phyloP scores from a whole-genome alignment of 2,113 vertebrate species.

The Fukomys damarensis region DNA sequence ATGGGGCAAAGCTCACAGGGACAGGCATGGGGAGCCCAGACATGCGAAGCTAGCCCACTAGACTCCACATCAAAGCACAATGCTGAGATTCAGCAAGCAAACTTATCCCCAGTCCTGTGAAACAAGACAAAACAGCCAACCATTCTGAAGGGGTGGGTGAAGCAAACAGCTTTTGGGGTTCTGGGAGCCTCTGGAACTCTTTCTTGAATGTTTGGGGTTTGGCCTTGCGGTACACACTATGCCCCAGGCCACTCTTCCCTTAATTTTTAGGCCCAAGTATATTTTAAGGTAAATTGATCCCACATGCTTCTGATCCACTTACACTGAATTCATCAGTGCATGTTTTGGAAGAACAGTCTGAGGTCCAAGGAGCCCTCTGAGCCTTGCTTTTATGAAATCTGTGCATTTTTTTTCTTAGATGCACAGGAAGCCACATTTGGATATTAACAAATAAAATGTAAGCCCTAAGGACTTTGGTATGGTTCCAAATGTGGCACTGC shows the following conservation, averaged over 20 bases:
- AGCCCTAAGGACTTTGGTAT: not conserved
- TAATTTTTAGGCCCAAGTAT: conserved; percentile 60
- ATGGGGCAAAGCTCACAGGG: not conserved
- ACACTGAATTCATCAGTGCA: conserved; percentile 41
- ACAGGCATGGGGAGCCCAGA: not conserved
- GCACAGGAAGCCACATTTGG: conserved; percentile 54
- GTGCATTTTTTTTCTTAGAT: conserved; percentile 26
- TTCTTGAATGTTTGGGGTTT: conserved; percentile 52
- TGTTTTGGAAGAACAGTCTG: conserved; percentile 48
- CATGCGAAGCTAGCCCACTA: not conserved
- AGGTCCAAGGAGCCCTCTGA: conserved; percentile 15
- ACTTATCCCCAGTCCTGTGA: not conserved
- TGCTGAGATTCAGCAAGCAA: not conserved
- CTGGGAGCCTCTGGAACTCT: not conserved
- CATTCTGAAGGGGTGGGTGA: not conserved
- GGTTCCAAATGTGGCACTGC: conserved; percentile 60
- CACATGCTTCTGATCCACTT: conserved; percentile 66
- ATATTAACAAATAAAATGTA: not conserved
- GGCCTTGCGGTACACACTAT: not conserved
- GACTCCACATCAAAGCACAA: not conserved
- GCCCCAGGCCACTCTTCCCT: conserved; percentile 53
- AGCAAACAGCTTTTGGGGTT: not conserved
- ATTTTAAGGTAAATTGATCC: conserved; percentile 71
- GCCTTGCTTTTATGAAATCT: conserved; percentile 22
- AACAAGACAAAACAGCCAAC: not conserved